A percentile compares a stretch with the other conserved stretches of the same genome.
These are phyloP conservation scores for Kryphioiulus occultus DNA, from an alignment of 2,888 invertebrate genomes.

Conservation along the genomic window DNA sequence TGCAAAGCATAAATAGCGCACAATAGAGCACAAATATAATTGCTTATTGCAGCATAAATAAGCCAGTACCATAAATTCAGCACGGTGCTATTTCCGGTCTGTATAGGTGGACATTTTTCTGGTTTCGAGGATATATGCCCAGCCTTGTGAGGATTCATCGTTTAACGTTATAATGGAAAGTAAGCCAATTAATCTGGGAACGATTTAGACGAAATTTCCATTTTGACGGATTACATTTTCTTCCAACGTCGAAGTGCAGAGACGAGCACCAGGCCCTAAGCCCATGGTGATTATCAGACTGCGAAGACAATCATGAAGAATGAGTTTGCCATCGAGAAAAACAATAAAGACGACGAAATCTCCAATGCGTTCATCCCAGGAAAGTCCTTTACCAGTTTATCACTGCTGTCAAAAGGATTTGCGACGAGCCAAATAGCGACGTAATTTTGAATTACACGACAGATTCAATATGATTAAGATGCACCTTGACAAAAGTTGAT, in stretches of 20 bases:
- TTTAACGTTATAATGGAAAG: not conserved
- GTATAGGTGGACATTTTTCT: not conserved
- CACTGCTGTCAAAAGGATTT: not conserved
- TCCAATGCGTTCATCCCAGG: not conserved
- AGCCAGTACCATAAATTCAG: not conserved
- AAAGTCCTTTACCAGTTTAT: constrained; percentile 31
- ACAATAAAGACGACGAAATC: constrained; percentile 30
- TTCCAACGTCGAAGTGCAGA: not conserved
- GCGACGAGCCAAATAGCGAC: not conserved
- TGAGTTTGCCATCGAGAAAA: constrained; percentile 19
- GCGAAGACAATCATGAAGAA: constrained; percentile 35
- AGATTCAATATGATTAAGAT: constrained; percentile 30
- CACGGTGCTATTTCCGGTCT: not conserved
- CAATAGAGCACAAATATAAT: not conserved
- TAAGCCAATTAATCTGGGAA: constrained; percentile 1
- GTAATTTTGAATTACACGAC: constrained; percentile 20
- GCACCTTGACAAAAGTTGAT: constrained; percentile 31
- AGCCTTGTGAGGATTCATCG: not conserved
- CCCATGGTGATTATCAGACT: constrained; percentile 22
- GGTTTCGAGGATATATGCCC: not conserved
- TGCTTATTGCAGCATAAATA: constrained; percentile 19
- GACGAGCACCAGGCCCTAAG: not conserved
- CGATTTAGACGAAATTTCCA: constrained; percentile 20
- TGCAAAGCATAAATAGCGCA: not conserved
- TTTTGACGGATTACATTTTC: constrained; percentile 31